Base-by-base conservation (phyloP, 2,888 invertebrate species). In the Artemia sp. region DNA sequence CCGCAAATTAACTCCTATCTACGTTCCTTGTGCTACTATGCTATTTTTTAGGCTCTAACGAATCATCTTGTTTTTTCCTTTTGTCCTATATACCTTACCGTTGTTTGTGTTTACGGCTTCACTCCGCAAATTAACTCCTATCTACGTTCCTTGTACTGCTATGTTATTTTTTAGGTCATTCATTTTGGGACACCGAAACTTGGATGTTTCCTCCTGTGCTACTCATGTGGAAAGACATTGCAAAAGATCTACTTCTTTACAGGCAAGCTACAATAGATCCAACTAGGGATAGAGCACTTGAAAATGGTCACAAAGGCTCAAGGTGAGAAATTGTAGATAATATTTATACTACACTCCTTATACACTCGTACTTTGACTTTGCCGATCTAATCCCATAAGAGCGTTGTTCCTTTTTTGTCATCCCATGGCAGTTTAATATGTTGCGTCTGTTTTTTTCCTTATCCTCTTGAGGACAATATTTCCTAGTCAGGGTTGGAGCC, bases 111-210 rank as follows among this genome's bases (percentile, higher is more conserved):
- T 38, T 38, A 38, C 38, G 38, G 38, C 6, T 3, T 38, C 6
- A 6, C 38, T 2, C 38, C 6, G 2, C 1, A 38, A 38, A 38
- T 38, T 5, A 5, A 38, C 38, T 38, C 38, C 38, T 38, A 38
- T 38, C 3, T 38, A 38, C 38, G 1, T 6, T 38, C 6, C 38
- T 38, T 38, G 38, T 0, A 38, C 38, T 2, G 38, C 6, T 38
- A 4, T 6, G n/a, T n/a, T n/a, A n/a, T n/a, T 38, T 70, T 50
- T 24, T 19, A 73, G 72, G 74, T 50, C 74, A 74, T 64, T 72
- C 72, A 9, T 75, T 74, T 64, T 74, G 74, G 75, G 75, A 75
- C 69, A 74, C 74, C 10, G 75, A 74, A 68, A 74, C 72, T 11
- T 74, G 75, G 74, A 75, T 75, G 74, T 75, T 72, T 67, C 75